phyloP scores from a whole-genome alignment of 2,888 invertebrate genomes.

The Marasmarcha lunaedactyla region DNA sequence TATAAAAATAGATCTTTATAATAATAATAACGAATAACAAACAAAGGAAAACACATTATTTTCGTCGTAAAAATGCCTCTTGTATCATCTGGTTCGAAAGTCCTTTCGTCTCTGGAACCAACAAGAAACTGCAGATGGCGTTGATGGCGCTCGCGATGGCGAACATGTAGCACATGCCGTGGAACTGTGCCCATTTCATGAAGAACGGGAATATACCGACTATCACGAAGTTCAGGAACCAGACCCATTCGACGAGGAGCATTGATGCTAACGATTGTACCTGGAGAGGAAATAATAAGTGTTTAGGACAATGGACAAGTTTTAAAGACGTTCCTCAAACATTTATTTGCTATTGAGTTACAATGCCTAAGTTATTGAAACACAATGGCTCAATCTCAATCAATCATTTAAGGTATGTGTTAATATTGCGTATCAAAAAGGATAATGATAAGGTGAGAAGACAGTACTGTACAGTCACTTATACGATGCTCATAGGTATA shows the following conservation, averaged over 20 bases:
- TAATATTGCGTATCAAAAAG: too few species aligned
- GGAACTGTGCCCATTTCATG: slow-evolving; percentile 29
- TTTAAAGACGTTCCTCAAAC: too few species aligned
- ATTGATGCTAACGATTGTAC: slow-evolving; percentile 50
- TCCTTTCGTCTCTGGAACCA: slow-evolving; percentile 62
- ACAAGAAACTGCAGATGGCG: slow-evolving; percentile 28
- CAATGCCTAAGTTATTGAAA: too few species aligned
- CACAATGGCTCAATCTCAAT: too few species aligned
- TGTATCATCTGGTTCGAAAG: slow-evolving; percentile 47
- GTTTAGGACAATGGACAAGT: too few species aligned
- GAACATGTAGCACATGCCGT: slow-evolving; percentile 49
- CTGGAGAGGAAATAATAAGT: slow-evolving; percentile 21
- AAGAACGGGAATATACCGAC: slow-evolving; percentile 47
- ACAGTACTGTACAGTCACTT: too few species aligned
- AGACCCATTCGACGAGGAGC: slow-evolving; percentile 47
- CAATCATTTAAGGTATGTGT: too few species aligned
- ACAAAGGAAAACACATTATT: slow-evolving; percentile 7
- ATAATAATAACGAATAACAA: too few species aligned
- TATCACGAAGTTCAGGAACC: slow-evolving; percentile 50
- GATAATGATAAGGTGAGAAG: too few species aligned
- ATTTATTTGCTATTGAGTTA: too few species aligned
- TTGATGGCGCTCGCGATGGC: slow-evolving; percentile 29
- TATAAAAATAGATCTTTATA: too few species aligned
- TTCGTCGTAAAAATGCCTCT: slow-evolving; percentile 15
- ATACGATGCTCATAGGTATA: too few species aligned